phyloP scores from a whole-genome alignment of 2,113 vertebrate genomes.

The Holacanthus passer region DNA sequence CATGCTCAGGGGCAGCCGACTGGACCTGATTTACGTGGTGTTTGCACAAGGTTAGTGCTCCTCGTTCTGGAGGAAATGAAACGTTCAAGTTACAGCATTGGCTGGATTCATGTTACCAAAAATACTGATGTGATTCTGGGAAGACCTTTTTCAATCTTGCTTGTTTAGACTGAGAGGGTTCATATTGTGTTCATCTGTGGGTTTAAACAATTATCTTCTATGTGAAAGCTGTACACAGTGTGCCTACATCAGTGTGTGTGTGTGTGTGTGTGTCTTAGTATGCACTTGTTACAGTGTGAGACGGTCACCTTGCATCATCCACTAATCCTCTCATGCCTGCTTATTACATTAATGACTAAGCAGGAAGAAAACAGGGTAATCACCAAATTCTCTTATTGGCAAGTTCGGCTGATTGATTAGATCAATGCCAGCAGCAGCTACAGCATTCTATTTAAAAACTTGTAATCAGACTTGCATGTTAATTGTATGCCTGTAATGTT shows the following conservation, averaged over 20 bases:
- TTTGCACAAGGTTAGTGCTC: slow-evolving; percentile 68
- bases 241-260: background rate
- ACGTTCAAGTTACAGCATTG: slow-evolving; percentile 67
- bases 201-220: slow-evolving; percentile 13
- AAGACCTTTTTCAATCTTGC: slow-evolving; percentile 36
- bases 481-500: too few species aligned
- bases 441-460: background rate
- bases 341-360: background rate
- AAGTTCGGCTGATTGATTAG: background rate
- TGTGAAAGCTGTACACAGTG: background rate
- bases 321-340: slow-evolving; percentile 20
- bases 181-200: slow-evolving; percentile 21
- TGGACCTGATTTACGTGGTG: slow-evolving; percentile 67
- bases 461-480: background rate
- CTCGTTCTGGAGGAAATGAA: slow-evolving; percentile 75
- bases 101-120: slow-evolving; percentile 51
- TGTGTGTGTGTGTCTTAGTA: background rate
- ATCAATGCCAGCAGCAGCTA: background rate
- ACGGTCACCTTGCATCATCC: slow-evolving; percentile 26
- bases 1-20: slow-evolving; percentile 45
- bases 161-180: slow-evolving; percentile 34
- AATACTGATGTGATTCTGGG: slow-evolving; percentile 50
- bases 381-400: background rate
- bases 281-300: background rate
- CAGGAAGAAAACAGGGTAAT: background rate